Evolutionary conservation across 2,888 invertebrate genomes (phyloP), one percentile per base, ranked within the genome.

Genomic region (Tiliacea aurago): DNA sequence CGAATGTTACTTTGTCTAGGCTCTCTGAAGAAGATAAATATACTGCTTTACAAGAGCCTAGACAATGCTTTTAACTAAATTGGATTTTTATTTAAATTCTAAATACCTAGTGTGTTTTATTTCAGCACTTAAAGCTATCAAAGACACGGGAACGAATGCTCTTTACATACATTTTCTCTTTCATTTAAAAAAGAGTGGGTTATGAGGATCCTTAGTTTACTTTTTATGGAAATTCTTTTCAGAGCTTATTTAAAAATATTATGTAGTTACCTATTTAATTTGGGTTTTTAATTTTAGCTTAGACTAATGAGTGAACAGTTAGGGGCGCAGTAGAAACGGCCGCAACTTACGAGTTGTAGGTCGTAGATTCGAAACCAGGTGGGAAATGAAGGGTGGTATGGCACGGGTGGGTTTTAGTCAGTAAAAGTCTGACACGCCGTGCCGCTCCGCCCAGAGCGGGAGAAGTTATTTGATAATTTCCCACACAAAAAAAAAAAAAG

Each of bases 11-110:
- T n/a, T n/a, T n/a, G n/a, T n/a, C n/a, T n/a, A n/a, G n/a, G n/a
- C n/a, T n/a, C n/a, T n/a, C n/a, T n/a, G 75, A 58, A 74, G 56
- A 56, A 75, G 55, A 73, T 68, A 78, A 75, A 83, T 43, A 72
- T 76, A 82, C 84, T 66, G 71, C 20, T 69, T 56, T 63, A 58
- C 58, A 69, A 56, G 59, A 68, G 70, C 61, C 72, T 80, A 73
- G 80, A 64, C 53, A 77, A 83, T 74, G 79, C 86, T 86, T 85
- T 86, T 82, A 86, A 84, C 80, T 76, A 80, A 84, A 86, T 86
- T 86, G 86, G 85, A 85, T 85, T 86, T 86, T 86, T 85, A 86
- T 84, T 86, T 86, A 86, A 86, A 86, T 86, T 86, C 80, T 80
- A 80, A 86, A 86, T 84, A 85, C 82, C 84, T 78, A 78, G 86